Evolutionary conservation across 1,140 invertebrate genomes (phyloP).

Genomic region (Gryon sp.): DNA sequence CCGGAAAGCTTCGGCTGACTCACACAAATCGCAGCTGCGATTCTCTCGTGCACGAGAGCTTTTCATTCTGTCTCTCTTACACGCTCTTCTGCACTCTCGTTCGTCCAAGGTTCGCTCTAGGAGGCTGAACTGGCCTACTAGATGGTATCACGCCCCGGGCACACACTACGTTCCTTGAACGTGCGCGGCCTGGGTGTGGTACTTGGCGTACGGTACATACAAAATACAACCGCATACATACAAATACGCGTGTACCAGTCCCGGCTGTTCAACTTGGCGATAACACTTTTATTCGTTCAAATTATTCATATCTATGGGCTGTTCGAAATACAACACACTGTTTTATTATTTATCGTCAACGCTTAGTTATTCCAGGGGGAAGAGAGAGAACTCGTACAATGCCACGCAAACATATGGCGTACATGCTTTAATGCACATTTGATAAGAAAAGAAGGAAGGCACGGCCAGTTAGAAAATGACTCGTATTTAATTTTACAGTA

Average conservation of each 20-base stretch:
- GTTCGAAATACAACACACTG: constrained; percentile 26
- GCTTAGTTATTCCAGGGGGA: constrained; percentile 11
- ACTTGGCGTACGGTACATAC: constrained; percentile 54
- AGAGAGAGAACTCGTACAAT: constrained; percentile 29
- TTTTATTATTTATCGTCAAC: constrained; percentile 52
- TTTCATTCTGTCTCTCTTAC: constrained; percentile 20
- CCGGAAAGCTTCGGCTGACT: constrained; percentile 60
- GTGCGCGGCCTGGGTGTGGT: constrained; percentile 57
- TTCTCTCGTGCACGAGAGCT: constrained; percentile 27
- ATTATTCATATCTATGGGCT: constrained; percentile 51
- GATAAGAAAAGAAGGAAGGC: constrained; percentile 33
- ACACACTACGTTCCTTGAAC: constrained; percentile 40
- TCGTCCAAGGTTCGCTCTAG: constrained; percentile 31
- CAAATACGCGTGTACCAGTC: constrained; percentile 35
- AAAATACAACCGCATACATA: constrained; percentile 37
- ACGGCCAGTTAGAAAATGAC: constrained; percentile 42
- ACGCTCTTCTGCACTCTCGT: constrained; percentile 7
- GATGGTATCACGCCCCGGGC: constrained; percentile 55
- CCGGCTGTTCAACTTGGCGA: constrained; percentile 50
- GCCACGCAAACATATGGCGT: constrained; percentile 21
- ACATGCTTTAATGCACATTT: constrained; percentile 37
- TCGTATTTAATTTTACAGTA: constrained; percentile 35
- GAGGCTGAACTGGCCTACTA: constrained; percentile 60
- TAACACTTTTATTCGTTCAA: constrained; percentile 55
- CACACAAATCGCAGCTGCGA: constrained; percentile 58